Base-by-base conservation (phyloP, 1,140 invertebrate genomes). In the Hylyphantes graminicola region DNA sequence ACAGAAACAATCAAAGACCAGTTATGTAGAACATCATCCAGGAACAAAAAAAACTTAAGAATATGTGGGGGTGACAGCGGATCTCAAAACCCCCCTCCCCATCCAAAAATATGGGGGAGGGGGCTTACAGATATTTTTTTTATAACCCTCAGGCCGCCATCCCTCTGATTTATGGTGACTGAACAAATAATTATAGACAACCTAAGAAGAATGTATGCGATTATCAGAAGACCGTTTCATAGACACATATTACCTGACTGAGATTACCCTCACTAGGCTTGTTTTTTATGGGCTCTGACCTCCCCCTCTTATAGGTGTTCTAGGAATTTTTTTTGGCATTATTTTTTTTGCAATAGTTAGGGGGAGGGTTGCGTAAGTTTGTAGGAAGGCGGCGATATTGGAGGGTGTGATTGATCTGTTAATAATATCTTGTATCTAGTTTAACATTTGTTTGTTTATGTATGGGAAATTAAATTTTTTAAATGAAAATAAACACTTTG, bases 141-240 rank as follows among this genome's bases (percentile, higher is more conserved):
- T 35, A 35, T 35, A 35, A 35, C 53, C 19, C 72, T 21, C 10
- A 48, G 50, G 3, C 50, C 10, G 53, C 53, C 59, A 55, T 35
- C 63, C 72, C 72, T 80, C 78, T 81, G 79, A 81, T 81, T 81
- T 81, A 81, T 81, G 79, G 73, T 81, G 55, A 73, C 79, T 81
- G 79, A 81, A 17, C 68, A 81, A 81, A 81, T 81, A 81, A 81
- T 81, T 81, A 81, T 81, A 81, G 79, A 63, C 57, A 50, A 68
- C 10, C 50, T 70, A 70, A 48, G 57, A 67, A 64, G 74, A 10
- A 65, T 54, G 61, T 53, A 67, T 17, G n/a, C 61, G 55, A 61
- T 73, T 80, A 80, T 80, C 50, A 80, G 63, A 61, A 61, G 57
- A 13, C 55, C 6, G 64, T 73, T 81, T 65, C 68, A 55, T 55